Evolutionary conservation across 2,888 invertebrate genomes (phyloP).

Genomic region (Nephrotoma flavescens): DNA sequence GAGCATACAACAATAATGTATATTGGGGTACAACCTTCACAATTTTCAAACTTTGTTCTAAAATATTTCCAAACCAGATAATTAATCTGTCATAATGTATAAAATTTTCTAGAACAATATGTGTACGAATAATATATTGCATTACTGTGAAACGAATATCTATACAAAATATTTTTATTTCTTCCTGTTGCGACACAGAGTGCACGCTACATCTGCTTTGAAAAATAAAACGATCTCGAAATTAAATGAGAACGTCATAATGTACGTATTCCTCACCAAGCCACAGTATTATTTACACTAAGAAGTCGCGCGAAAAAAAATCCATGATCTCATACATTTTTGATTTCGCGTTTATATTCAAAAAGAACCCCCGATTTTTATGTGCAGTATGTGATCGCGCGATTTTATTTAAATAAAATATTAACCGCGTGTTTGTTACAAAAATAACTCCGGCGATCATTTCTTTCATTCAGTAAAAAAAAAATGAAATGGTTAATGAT

Average conservation of each 20-base stretch:
- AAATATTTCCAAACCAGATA: too few relatives aligned
- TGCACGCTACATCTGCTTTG: not conserved
- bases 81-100: too few relatives aligned
- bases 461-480: not conserved
- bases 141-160: too few relatives aligned
- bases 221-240: not conserved
- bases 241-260: not conserved
- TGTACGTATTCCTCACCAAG: not conserved
- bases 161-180: not conserved
- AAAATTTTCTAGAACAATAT: too few relatives aligned
- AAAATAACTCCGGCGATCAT: not conserved
- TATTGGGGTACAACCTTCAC: too few relatives aligned
- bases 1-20: too few relatives aligned
- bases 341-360: not conserved
- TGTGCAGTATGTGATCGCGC: not conserved
- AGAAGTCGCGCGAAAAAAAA: not conserved
- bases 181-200: not conserved
- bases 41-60: too few relatives aligned
- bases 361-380: not conserved
- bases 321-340: not conserved
- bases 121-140: too few relatives aligned
- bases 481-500: not conserved
- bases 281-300: too few relatives aligned
- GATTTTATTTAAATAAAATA: not conserved
- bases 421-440: not conserved